Evolutionary conservation across 2,888 invertebrate genomes (phyloP).

Genomic region (Hoplodrina ambigua): DNA sequence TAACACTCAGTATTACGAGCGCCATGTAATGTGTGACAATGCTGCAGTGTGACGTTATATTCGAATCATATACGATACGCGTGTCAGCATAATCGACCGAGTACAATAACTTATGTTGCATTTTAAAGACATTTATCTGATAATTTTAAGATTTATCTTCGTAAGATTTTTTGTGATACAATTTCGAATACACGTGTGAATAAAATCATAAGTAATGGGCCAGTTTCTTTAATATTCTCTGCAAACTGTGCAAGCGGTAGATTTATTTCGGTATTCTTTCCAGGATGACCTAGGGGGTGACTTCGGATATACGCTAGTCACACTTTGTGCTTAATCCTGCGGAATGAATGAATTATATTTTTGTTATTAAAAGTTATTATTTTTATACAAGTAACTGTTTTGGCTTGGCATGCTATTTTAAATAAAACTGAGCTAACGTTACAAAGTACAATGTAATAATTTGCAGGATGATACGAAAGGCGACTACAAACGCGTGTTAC

Average conservation of each 20-base stretch:
- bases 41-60: conserved; percentile 72
- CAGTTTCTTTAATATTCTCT: conserved; percentile 77
- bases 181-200: conserved; percentile 73
- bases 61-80: conserved; percentile 59
- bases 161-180: conserved; percentile 67
- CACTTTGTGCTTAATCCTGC: conserved; percentile 89
- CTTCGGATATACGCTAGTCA: conserved; percentile 92
- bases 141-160: conserved; percentile 69
- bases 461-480: conserved; percentile 93
- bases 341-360: conserved; percentile 76
- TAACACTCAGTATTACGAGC: conserved; percentile 80
- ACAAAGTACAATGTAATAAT: conserved; percentile 83
- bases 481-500: conserved; percentile 92
- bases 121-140: conserved; percentile 78
- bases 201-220: conserved; percentile 82
- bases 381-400: conserved; percentile 74
- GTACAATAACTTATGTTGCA: conserved; percentile 72
- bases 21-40: conserved; percentile 70
- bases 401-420: conserved; percentile 77
- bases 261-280: conserved; percentile 84
- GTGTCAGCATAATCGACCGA: conserved; percentile 64
- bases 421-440: conserved; percentile 69
- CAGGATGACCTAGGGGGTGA: conserved; percentile 93
- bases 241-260: conserved; percentile 76
- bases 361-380: conserved; percentile 64